Evolutionary conservation across 1,140 invertebrate genomes (phyloP), one percentile per base, ranked within the genome.

Genomic region (Lepidotrigona ventralis): DNA sequence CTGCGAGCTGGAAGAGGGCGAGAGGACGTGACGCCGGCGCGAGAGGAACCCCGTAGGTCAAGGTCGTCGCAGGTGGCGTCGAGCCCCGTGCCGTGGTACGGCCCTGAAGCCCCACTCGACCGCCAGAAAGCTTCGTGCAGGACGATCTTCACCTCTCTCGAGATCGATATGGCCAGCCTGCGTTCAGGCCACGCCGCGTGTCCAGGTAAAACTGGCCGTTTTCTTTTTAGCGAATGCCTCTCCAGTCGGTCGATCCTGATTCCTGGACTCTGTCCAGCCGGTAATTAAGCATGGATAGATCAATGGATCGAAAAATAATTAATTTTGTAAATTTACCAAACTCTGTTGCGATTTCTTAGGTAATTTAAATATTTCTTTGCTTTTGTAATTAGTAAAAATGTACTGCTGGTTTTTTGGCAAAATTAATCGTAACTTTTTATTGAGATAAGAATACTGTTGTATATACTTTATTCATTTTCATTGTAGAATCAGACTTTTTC

Each of bases 121-220:
- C 68, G 74, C 64, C 60, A 56, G 85, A 46, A 39, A 73, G 79
- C 70, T 92, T 93, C 92, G 93, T 91, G 93, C 92, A 93, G 94
- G 92, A 92, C 91, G 91, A 92, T 92, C 92, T 94, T 94, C 66
- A 73, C 56, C 81, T 58, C 76, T 54, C 72, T n/a, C 92, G 94
- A 94, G 95, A 95, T 95, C 94, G 95, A 94, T 93, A 94, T 95
- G 94, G 93, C 93, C 92, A 94, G 94, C 94, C 94, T 91, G 6
- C 39, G 93, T 23, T 46, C 66, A 26, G 75, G 78, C 51, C 17
- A 15, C 33, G 29, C 46, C 26, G n/a, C 12, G 23, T 51, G 23
- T 53, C 39, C 66, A 68, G 66, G 53, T 19, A 17, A 39, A 60
- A 80, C 63, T 26, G 46, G 46, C 51, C 11, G 66, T 23, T 66